phyloP scores from a whole-genome alignment of 2,113 vertebrate species.

The Amphiprion ocellaris region DNA sequence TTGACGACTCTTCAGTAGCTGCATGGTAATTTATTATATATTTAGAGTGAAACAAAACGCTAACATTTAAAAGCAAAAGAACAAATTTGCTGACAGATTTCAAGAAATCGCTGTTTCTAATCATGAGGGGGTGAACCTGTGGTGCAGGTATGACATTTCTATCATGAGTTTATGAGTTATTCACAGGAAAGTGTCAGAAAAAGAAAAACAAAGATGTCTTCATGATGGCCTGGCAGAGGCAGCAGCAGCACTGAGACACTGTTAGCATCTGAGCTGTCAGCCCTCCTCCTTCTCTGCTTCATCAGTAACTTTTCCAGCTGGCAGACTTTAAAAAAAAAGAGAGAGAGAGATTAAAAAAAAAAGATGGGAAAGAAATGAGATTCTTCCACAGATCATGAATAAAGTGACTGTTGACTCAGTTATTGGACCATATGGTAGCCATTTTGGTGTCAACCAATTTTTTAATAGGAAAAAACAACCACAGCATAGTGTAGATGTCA shows the following conservation, averaged over 20 bases:
- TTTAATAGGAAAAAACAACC: no score
- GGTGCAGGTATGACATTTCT: conserved; percentile 16
- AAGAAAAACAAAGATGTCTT: conserved; percentile 33
- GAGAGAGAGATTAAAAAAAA: no score
- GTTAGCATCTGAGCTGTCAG: conserved; percentile 51
- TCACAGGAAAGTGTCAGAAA: conserved; percentile 37
- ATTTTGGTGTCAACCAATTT: no score
- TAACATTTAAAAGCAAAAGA: background rate
- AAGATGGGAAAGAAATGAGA: conserved; percentile 17
- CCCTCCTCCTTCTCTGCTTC: conserved; percentile 34
- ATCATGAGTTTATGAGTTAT: conserved; percentile 26
- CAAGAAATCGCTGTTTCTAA: conserved; percentile 24
- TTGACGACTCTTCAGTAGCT: background rate
- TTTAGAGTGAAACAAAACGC: background rate
- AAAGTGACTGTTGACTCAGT: conserved; percentile 11
- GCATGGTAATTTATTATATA: background rate
- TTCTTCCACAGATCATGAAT: conserved; percentile 38
- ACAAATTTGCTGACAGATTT: conserved; percentile 14
- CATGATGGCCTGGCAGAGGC: conserved; percentile 25
- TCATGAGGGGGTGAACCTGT: background rate
- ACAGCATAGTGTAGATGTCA: no score
- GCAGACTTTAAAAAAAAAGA: background rate
- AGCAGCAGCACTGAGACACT: conserved; percentile 11
- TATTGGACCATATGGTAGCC: conserved; percentile 24
- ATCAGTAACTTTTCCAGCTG: conserved; percentile 52